A percentile compares a stretch with the other conserved stretches of the same genome.
These are phyloP conservation scores for Andrena bicolor DNA, from an alignment of 2,888 invertebrate genomes.

Conservation along the genomic window DNA sequence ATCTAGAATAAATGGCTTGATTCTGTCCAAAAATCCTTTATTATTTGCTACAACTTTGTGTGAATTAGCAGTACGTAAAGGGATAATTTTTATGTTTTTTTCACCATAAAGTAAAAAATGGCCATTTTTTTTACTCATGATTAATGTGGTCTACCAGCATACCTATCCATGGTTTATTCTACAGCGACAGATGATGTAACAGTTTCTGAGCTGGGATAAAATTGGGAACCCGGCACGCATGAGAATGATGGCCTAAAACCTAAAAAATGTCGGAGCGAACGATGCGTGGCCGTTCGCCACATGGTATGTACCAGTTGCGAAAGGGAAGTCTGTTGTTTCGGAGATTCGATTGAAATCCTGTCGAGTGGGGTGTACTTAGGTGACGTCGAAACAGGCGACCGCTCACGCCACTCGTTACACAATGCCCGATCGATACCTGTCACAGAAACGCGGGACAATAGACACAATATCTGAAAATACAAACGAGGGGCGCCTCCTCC, in stretches of 20 bases:
- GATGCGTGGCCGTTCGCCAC: constrained; percentile 14
- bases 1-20: too few species aligned
- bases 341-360: constrained; percentile 25
- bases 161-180: neutral
- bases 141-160: too few species aligned
- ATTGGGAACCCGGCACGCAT: neutral
- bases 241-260: neutral
- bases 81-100: too few species aligned
- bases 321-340: constrained; percentile 27
- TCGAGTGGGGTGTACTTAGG: constrained; percentile 10
- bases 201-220: neutral
- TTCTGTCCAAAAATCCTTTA: too few species aligned
- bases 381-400: constrained; percentile 31
- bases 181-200: neutral
- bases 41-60: too few species aligned
- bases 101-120: too few species aligned
- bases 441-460: constrained; percentile 37
- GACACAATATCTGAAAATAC: constrained; percentile 52
- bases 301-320: constrained; percentile 20
- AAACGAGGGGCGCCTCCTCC: constrained; percentile 29
- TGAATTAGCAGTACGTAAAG: too few species aligned
- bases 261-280: neutral
- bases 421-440: constrained; percentile 34
- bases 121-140: too few species aligned
- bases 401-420: constrained; percentile 12